Evolutionary conservation across 2,797 vertebrate species (phyloP).

Genomic region (Peromyscus attwateri): DNA sequence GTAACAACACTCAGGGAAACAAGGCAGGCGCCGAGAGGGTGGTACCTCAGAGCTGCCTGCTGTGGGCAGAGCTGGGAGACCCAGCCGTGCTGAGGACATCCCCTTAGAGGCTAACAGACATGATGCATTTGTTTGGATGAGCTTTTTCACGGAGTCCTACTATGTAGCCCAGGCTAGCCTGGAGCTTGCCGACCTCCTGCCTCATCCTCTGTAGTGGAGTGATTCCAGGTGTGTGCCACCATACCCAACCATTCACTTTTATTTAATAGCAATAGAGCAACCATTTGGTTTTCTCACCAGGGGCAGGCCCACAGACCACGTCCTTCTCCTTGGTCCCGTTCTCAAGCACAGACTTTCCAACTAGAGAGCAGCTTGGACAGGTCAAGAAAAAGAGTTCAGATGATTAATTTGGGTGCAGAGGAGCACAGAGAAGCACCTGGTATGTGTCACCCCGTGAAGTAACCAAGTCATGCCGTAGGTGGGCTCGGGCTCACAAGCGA

Average conservation of each 20-base stretch:
- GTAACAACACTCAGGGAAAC: neutral
- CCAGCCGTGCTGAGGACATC: rapidly evolving
- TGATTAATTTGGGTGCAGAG: neutral
- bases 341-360: conserved; percentile 63
- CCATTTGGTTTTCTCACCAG: conserved; percentile 71
- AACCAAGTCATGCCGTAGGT: neutral
- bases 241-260: neutral
- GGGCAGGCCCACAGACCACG: conserved; percentile 82
- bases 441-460: neutral
- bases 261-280: neutral
- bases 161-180: neutral
- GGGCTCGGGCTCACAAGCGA: neutral
- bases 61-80: neutral
- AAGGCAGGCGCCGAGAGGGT: neutral
- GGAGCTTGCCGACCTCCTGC: neutral
- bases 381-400: neutral
- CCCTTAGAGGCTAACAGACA: neutral
- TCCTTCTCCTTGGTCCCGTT: conserved; percentile 85
- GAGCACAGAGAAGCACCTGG: neutral
- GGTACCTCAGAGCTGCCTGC: rapidly evolving
- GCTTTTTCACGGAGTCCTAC: neutral
- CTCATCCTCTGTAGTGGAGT: neutral
- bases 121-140: neutral
- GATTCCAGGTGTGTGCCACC: neutral
- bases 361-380: conserved; percentile 75